Evolutionary conservation across 2,888 invertebrate genomes (phyloP).

Genomic region (Coelinius sp.): DNA sequence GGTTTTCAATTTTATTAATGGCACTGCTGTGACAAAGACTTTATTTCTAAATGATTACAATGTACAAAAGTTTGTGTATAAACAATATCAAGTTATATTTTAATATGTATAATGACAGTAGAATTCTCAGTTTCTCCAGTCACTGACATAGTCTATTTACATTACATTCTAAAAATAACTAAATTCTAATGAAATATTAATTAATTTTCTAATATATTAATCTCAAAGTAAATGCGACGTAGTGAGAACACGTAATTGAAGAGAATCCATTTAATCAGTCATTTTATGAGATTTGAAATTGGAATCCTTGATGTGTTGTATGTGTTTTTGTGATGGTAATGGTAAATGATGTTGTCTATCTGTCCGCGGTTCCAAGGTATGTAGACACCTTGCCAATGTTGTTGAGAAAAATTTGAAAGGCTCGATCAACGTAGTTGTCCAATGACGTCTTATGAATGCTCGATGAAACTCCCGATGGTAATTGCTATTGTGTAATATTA

Average conservation of each 20-base stretch:
- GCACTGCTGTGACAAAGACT: constrained; percentile 55
- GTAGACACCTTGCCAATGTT: constrained; percentile 57
- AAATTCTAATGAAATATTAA: not conserved
- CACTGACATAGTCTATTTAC: constrained; percentile 54
- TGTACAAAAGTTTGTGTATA: constrained; percentile 50
- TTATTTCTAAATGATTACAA: constrained; percentile 50
- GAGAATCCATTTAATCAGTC: not conserved
- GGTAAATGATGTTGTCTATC: constrained; percentile 44
- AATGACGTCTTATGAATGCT: constrained; percentile 28
- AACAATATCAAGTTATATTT: constrained; percentile 27
- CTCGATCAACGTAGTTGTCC: constrained; percentile 42
- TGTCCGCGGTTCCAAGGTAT: constrained; percentile 55
- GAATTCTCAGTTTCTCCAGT: constrained; percentile 20
- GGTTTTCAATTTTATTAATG: constrained; percentile 48
- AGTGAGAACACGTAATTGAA: constrained; percentile 17
- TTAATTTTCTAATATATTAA: constrained; percentile 12
- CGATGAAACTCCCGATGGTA: constrained; percentile 1
- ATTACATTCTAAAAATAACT: constrained; percentile 38
- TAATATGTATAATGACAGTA: constrained; percentile 2
- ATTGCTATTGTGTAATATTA: constrained; percentile 7
- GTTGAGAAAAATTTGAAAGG: constrained; percentile 56
- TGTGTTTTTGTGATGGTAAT: not conserved
- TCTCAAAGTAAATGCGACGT: constrained; percentile 26
- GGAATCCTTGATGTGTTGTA: not conserved
- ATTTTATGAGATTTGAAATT: not conserved